Percentiles rank a stretch among this genome's conserved stretches.
Conservation (phyloP, 1,140 invertebrate genomes). For the Eumeta japonica region DNA sequence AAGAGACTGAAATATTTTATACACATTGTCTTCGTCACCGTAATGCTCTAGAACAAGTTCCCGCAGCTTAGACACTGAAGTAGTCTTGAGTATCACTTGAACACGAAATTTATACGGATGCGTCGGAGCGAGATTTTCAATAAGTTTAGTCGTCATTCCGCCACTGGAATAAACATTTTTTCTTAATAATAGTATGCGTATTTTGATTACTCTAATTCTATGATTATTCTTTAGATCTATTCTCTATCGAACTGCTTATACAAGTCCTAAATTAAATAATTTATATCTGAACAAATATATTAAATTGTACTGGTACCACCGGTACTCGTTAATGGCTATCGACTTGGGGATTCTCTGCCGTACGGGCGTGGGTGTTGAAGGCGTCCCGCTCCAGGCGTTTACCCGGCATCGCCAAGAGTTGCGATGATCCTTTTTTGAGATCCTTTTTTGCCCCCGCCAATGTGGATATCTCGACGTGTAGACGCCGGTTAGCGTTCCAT, state of each 20-base stretch:
- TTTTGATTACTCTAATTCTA: conserved; percentile 1
- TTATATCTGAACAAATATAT: neutral
- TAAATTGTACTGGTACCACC: neutral
- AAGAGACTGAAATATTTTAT: conserved; percentile 8
- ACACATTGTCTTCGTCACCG: conserved; percentile 15
- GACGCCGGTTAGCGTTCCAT: too few species aligned
- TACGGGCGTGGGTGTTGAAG: too few species aligned
- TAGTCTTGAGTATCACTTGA: conserved; percentile 26
- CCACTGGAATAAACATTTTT: conserved; percentile 23
- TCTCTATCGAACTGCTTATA: neutral
- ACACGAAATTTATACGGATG: conserved; percentile 38
- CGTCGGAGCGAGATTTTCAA: conserved; percentile 35
- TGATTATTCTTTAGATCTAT: conserved; percentile 2
- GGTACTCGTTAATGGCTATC: neutral
- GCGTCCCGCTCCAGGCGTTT: too few species aligned
- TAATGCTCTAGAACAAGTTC: conserved; percentile 15
- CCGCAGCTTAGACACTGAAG: conserved; percentile 15
- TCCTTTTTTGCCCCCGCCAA: too few species aligned
- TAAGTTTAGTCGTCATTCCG: conserved; percentile 31
- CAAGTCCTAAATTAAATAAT: neutral
- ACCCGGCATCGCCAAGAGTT: too few species aligned
- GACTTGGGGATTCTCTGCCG: too few species aligned
- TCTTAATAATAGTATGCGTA: neutral
- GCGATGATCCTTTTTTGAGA: too few species aligned
- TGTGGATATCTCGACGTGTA: too few species aligned